These are phyloP conservation scores for Lithophane leautieri DNA, from an alignment of 2,888 invertebrate species.

Conservation along the genomic window DNA sequence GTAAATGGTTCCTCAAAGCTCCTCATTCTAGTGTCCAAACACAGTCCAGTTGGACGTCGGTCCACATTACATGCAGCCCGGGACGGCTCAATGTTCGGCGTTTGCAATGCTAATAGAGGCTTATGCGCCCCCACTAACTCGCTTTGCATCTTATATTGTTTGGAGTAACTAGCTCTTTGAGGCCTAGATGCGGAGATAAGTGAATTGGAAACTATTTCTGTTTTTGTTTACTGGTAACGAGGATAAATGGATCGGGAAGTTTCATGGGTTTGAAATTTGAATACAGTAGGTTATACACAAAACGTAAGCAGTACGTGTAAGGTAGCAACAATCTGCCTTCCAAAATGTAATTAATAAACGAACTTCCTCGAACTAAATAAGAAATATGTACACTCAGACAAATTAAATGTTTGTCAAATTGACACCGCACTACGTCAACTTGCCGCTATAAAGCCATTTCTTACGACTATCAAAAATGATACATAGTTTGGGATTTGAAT, in stretches of 20 bases:
- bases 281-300: not conserved
- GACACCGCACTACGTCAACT: not conserved
- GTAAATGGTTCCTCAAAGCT: slow-evolving; percentile 17
- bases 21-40: slow-evolving; percentile 31
- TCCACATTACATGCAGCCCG: slow-evolving; percentile 39
- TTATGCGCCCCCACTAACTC: slow-evolving; percentile 60
- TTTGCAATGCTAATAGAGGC: slow-evolving; percentile 69
- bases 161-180: slow-evolving; percentile 58
- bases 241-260: not conserved
- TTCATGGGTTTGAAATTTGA: not conserved
- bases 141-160: slow-evolving; percentile 69
- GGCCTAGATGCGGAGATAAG: slow-evolving; percentile 35
- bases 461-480: not conserved
- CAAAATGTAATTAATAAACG: not conserved
- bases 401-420: not conserved
- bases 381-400: not conserved
- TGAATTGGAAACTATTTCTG: slow-evolving; percentile 33
- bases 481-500: not conserved
- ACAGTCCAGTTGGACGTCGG: slow-evolving; percentile 21
- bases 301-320: not conserved
- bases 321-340: not conserved
- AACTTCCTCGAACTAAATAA: not conserved
- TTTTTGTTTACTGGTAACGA: slow-evolving; percentile 25
- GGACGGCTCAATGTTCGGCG: slow-evolving; percentile 50
- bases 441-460: no score